Evolutionary conservation across 2,888 invertebrate genomes (phyloP).

Genomic region (Urechis unicinctus): DNA sequence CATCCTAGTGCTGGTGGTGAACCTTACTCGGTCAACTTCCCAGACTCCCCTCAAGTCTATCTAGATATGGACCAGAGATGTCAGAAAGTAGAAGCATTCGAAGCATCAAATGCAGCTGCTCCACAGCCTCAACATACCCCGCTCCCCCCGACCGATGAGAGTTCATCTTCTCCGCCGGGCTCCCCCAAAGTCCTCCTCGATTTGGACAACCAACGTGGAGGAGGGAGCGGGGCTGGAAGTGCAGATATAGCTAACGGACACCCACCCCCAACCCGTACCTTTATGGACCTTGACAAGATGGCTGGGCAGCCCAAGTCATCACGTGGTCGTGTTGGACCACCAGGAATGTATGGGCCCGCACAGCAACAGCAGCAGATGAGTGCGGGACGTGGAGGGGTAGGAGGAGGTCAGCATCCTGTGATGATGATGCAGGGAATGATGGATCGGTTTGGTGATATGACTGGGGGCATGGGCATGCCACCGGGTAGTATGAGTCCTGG

Average conservation of each 20-base stretch:
- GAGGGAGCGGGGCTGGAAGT: too few relatives aligned
- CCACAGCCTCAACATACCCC: background rate
- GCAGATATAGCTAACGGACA: background rate
- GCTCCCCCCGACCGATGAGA: too few relatives aligned
- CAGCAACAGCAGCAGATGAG: background rate
- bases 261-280: background rate
- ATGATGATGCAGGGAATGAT: background rate
- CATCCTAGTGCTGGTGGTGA: too few relatives aligned
- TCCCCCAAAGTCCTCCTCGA: background rate
- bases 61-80: background rate
- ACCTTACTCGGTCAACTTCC: background rate
- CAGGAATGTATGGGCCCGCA: background rate
- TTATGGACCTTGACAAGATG: background rate
- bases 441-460: background rate
- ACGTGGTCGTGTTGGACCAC: background rate
- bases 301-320: background rate
- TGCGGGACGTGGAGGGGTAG: background rate
- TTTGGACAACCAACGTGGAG: background rate
- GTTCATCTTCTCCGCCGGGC: too few relatives aligned
- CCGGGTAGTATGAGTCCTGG: too few relatives aligned
- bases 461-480: too few relatives aligned
- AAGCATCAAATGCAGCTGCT: background rate
- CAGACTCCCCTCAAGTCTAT: background rate
- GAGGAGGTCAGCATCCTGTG: background rate
- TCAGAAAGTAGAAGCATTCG: background rate